phyloP scores from a whole-genome alignment of 2,888 invertebrate species.

The Agrochola macilenta region DNA sequence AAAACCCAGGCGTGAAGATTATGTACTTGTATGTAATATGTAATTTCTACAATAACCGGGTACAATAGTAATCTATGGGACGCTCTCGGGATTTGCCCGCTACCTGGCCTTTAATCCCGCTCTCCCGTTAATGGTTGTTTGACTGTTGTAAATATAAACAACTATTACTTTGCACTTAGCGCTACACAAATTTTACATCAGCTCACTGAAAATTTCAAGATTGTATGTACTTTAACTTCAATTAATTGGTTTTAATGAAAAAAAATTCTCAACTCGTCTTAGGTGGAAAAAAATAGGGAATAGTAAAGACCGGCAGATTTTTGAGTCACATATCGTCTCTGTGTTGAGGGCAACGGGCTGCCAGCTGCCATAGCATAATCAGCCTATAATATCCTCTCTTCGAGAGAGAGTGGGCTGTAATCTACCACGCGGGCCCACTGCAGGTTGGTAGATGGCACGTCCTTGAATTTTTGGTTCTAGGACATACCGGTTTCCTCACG shows the following conservation, averaged over 20 bases:
- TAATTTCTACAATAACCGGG: conserved; percentile 27
- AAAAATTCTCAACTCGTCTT: background rate
- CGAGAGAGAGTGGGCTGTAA: too few species aligned
- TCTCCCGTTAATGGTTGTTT: conserved; percentile 47
- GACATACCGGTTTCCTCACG: too few species aligned
- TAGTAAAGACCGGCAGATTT: background rate
- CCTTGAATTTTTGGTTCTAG: too few species aligned
- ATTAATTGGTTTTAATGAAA: conserved; percentile 1
- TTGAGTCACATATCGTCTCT: background rate
- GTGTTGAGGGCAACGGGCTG: background rate
- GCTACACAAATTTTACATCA: conserved; percentile 20
- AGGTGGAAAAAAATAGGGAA: background rate
- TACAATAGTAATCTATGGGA: conserved; percentile 44
- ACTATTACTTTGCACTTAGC: conserved; percentile 35
- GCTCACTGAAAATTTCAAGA: conserved; percentile 1
- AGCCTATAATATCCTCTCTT: too few species aligned
- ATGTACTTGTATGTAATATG: too few species aligned
- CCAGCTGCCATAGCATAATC: background rate
- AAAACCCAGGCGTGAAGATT: conserved; percentile 22
- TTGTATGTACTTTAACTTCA: background rate
- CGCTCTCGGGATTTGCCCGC: conserved; percentile 30
- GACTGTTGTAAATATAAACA: conserved; percentile 49
- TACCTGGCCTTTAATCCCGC: conserved; percentile 45
- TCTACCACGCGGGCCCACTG: too few species aligned
- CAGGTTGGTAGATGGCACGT: too few species aligned